Base-by-base conservation (phyloP, 2,888 invertebrate species). In the Orchesellides sinensis region DNA sequence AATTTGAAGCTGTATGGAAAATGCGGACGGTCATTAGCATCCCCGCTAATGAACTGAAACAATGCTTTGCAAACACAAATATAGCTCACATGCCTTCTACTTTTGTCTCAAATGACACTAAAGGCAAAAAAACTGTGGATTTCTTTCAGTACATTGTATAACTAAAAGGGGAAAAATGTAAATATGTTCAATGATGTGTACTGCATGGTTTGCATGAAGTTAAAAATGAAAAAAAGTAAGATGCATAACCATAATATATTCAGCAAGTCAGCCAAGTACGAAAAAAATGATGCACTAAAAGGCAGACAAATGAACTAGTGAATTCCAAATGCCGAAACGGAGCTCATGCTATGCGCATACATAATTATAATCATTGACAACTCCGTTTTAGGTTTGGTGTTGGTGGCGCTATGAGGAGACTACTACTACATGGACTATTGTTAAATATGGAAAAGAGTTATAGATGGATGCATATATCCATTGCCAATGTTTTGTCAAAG, bases 21-120 rank as follows among this genome's bases (percentile, higher is more conserved):
- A 56, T 35, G 25, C 61, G 72, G 52, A 79, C 49, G 59, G 74
- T 81, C 81, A 81, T 81, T 81, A 81, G 69, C 74, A 74, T 73
- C 52, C 63, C 61, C 75, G 17, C 74, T 81, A 81, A 81, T 81
- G 81, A 81, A 81, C 61, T 81, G 54, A 81, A 80, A 80, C 80
- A 80, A 66, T 79, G 79, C 75, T 29, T 35, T 69, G 69, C 32
- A 63, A 52, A 63, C 56, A 75, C 35, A 66, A 66, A 75, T n/a
- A 77, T 65, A 68, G 54, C 35, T 54, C 61, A 29, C 66, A 66
- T 66, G 66, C 47, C 47, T n/a, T n/a, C n/a, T 49, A 45, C 27
- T 45, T 27, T 66, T 23, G 66, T 45, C 66, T 66, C 66, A 54
- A 69, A 69, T 54, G 54, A 69, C 49, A 69, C 29, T 25, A n/a